Conservation (phyloP, 2,888 invertebrate species). For the Geotrupes spiniger region DNA sequence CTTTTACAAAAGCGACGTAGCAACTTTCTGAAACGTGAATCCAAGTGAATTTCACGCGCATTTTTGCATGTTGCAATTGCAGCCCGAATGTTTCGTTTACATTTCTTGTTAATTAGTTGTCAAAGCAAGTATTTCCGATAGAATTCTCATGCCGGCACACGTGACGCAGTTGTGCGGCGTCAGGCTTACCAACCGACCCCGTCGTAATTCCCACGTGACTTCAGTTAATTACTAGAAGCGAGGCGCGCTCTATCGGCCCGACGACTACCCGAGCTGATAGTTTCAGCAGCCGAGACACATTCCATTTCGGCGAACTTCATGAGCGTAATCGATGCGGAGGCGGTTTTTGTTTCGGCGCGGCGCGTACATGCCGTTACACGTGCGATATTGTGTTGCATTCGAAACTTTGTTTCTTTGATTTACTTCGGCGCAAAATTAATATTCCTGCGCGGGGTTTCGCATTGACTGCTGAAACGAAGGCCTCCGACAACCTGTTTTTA, state of each 20-base stretch:
- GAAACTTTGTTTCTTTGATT: slow-evolving; percentile 17
- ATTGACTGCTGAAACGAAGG: too few species aligned
- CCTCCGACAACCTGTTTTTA: too few species aligned
- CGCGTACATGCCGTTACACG: slow-evolving; percentile 21
- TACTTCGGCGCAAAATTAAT: slow-evolving; percentile 13
- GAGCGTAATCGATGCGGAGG: slow-evolving; percentile 21
- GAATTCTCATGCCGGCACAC: slow-evolving; percentile 29
- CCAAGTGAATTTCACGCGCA: too few species aligned
- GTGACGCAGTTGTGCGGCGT: slow-evolving; percentile 30
- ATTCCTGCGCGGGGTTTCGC: slow-evolving; percentile 25
- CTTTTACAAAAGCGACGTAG: too few species aligned
- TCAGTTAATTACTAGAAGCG: slow-evolving; percentile 39
- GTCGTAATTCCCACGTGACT: slow-evolving; percentile 40
- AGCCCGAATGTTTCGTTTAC: background rate
- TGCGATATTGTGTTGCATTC: slow-evolving; percentile 13
- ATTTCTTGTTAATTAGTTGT: slow-evolving; percentile 24
- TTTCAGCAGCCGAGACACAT: slow-evolving; percentile 18
- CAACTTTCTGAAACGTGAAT: too few species aligned
- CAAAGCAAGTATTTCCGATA: slow-evolving; percentile 21
- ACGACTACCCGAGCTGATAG: slow-evolving; percentile 24
- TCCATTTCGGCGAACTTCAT: slow-evolving; percentile 21
- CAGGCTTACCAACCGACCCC: slow-evolving; percentile 28
- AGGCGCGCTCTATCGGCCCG: slow-evolving; percentile 27
- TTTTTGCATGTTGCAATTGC: too few species aligned
- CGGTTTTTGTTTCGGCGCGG: slow-evolving; percentile 8